Base-by-base conservation (phyloP, 2,888 invertebrate genomes). In the Nomada goodeniana region DNA sequence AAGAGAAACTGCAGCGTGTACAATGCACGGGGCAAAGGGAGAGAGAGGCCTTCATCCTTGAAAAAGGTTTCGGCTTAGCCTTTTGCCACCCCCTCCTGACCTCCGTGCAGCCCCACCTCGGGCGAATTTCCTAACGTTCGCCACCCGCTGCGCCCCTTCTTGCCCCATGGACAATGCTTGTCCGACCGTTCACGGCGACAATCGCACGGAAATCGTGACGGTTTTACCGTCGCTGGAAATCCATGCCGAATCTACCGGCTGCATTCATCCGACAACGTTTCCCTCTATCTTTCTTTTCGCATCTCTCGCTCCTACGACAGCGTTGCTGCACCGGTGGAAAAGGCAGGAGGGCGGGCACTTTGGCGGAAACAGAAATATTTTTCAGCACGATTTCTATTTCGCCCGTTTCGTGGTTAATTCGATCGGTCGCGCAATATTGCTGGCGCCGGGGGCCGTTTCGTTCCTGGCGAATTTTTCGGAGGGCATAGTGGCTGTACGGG, bases 201-300 rank as follows among this genome's bases (percentile, higher is more conserved):
- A 90, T 90, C 88, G 88, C 82, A 86, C 82, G 82, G 86, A 87
- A 90, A 90, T 90, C 89, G 87, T 90, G 89, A 89, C 91, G 92
- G 91, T 91, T 92, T 92, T 92, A 92, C 91, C 91, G 89, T 90
- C 90, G 88, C 84, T 86, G 81, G 88, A 91, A 91, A 91, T 91
- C 91, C 90, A 87, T 89, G 89, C 88, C 88, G 90, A 89, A 91
- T 91, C 77, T 90, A 88, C 86, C 82, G 84, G 75, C 82, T 86
- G 89, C 87, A 86, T 87, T 89, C 86, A 81, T 74, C 67, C 68
- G 64, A 71, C 77, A 72, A 73, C 80, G 78, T 76, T 78, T 76
- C 80, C 76, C 80, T 82, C 78, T 86, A 83, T 86, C 82, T 84
- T 71, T 60, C 76, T 79, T 77, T 72, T 70, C 70, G 78, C 75